Evolutionary conservation across 2,797 vertebrate genomes (phyloP), one percentile per base, ranked within the genome.

Genomic region (Odontamblyopus lacepedii): DNA sequence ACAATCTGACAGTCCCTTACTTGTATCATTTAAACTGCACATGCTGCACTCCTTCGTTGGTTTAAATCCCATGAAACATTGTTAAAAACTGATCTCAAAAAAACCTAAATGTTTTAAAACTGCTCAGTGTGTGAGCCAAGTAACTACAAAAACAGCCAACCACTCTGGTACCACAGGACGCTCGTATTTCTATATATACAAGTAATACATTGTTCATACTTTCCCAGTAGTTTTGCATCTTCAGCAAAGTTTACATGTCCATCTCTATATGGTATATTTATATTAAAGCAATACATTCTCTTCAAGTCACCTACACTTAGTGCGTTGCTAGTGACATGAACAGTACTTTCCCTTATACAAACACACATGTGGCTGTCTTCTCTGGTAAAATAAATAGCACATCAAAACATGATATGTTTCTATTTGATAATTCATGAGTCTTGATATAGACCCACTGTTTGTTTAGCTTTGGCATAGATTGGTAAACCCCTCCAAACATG

Each of bases 381-480:
- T 65, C 59, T 12, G 27, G 23, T 75, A 63, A 41, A 61, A 62
- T 30, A 27, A 32, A 23, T 70, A 51, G 41, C 15, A 70, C 62
- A 70, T 69, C 55, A 77, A 63, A 29, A 50, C n/a, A n/a, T 61
- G 67, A 55, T 53, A 6, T 35, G 29, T n/a, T 48, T 76, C 55
- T 30, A 66, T 67, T 76, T n/a, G 35, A 50, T 56, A 30, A 74
- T 74, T 76, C 3, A 82, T 38, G 18, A 61, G 70, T 19, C 38
- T 19, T 4, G 13, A 56, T 57, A 38, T 48, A 65, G 15, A 5
- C 8, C 38, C 55, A 41, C 41, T 67, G 44, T 62, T 66, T 77
- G 27, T 73, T 82, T 81, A 61, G 38, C 53, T 72, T 44, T 53
- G 29, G 38, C 59, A 70, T 51, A 74, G 65, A 51, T 57, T 18